Conservation (phyloP, 1,140 invertebrate genomes). For the Pantala flavescens region DNA sequence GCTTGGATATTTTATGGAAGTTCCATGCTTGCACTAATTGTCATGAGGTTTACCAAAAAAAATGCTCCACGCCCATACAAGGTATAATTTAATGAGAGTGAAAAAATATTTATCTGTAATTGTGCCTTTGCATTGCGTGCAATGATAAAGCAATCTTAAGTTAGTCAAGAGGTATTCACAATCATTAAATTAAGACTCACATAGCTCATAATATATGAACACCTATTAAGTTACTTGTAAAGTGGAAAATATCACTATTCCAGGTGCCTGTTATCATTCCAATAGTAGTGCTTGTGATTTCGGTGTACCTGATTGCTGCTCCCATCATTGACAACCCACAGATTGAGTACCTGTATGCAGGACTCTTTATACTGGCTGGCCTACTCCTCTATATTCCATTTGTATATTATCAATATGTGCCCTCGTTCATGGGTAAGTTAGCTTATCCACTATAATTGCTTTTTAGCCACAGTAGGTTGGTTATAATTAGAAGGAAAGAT, state of each 20-base stretch:
- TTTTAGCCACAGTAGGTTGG: conserved; percentile 16
- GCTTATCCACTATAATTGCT: conserved; percentile 13
- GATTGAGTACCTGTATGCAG: conserved; percentile 83
- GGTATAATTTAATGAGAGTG: conserved; percentile 33
- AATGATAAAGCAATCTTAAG: too few relatives aligned
- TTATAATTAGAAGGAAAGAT: conserved; percentile 11
- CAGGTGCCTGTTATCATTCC: conserved; percentile 87
- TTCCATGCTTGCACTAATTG: conserved; percentile 75
- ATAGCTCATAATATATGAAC: too few relatives aligned
- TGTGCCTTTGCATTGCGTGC: background rate
- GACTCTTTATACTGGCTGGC: conserved; percentile 76
- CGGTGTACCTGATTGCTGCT: conserved; percentile 81
- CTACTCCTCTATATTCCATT: conserved; percentile 87
- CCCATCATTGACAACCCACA: conserved; percentile 86
- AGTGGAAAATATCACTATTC: conserved; percentile 21
- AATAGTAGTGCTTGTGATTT: conserved; percentile 73
- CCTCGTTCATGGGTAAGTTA: conserved; percentile 70
- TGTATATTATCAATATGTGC: conserved; percentile 73
- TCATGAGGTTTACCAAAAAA: conserved; percentile 77
- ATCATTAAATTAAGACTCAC: too few relatives aligned
- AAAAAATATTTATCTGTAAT: conserved; percentile 16
- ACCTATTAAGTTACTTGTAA: too few relatives aligned
- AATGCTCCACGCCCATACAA: conserved; percentile 79
- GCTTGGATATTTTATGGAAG: conserved; percentile 93
- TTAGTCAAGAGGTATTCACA: too few relatives aligned